Evolutionary conservation across 2,113 vertebrate genomes (phyloP).

Genomic region (Arizona elegans): DNA sequence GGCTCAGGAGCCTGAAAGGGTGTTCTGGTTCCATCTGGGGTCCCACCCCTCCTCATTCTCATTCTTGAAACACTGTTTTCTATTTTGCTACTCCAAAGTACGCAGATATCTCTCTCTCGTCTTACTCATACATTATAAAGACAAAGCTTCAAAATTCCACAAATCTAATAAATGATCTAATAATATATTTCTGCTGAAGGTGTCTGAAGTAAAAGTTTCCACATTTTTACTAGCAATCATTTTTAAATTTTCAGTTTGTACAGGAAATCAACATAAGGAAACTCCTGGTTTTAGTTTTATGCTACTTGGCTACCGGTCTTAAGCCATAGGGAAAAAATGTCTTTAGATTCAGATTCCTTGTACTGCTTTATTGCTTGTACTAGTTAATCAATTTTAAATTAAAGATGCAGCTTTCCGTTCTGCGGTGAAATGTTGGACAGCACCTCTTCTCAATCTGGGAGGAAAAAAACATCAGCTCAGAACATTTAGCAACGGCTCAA

Average conservation of each 20-base stretch:
- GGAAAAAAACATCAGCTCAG: conserved; percentile 10
- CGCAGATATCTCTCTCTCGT: too few species aligned
- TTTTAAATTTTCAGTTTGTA: not conserved
- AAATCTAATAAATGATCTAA: not conserved
- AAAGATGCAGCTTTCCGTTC: conserved; percentile 15
- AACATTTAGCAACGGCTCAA: not conserved
- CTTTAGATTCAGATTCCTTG: not conserved
- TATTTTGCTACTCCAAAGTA: not conserved
- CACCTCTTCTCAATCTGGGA: conserved; percentile 17
- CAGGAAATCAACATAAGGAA: not conserved
- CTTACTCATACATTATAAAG: not conserved
- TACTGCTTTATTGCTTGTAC: not conserved
- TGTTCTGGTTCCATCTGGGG: not conserved
- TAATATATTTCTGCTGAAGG: not conserved
- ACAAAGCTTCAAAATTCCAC: not conserved
- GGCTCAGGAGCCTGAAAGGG: not conserved
- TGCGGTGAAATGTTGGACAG: not conserved
- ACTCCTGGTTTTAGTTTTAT: not conserved
- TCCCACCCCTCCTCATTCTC: not conserved
- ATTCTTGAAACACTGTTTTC: not conserved
- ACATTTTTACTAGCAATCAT: not conserved
- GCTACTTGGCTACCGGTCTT: not conserved
- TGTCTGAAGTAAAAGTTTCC: not conserved
- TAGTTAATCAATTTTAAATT: conserved; percentile 19
- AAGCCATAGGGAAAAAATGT: not conserved